phyloP scores from a whole-genome alignment of 2,888 invertebrate genomes.

The Sesamia inferens region DNA sequence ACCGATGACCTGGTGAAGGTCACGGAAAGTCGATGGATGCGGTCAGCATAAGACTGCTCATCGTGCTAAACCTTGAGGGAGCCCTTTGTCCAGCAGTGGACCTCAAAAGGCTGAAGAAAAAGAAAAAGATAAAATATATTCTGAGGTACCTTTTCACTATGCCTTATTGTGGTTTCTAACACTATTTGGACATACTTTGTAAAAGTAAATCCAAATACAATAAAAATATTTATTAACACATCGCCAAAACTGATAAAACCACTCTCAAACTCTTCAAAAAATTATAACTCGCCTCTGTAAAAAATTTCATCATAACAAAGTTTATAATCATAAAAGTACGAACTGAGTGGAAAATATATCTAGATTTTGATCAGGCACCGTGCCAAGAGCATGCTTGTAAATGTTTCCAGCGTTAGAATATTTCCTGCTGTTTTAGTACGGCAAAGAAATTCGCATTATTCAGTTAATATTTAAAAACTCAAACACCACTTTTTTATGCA shows the following conservation, averaged over 20 bases:
- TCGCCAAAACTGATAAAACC: not conserved
- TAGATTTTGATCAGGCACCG: constrained; percentile 63
- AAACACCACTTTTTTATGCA: constrained; percentile 21
- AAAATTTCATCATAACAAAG: constrained; percentile 8
- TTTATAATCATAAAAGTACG: constrained; percentile 27
- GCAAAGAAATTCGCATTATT: constrained; percentile 24
- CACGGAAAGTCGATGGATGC: too few species aligned
- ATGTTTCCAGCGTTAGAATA: constrained; percentile 47
- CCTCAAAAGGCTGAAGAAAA: too few species aligned
- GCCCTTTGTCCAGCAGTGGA: too few species aligned
- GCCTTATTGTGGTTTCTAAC: not conserved
- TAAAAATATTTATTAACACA: not conserved
- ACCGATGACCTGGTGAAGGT: too few species aligned
- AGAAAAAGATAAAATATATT: too few species aligned
- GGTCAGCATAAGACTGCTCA: too few species aligned
- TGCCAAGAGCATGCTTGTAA: constrained; percentile 56
- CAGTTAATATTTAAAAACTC: constrained; percentile 42
- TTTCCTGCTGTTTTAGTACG: constrained; percentile 25
- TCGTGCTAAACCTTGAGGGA: too few species aligned
- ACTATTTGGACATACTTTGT: not conserved
- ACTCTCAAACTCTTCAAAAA: not conserved
- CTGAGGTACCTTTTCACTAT: too few species aligned
- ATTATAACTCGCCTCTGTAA: not conserved
- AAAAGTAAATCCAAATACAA: not conserved
- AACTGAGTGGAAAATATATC: constrained; percentile 36